Evolutionary conservation across 1,140 invertebrate genomes (phyloP).

Genomic region (Trachelipus rathkii): DNA sequence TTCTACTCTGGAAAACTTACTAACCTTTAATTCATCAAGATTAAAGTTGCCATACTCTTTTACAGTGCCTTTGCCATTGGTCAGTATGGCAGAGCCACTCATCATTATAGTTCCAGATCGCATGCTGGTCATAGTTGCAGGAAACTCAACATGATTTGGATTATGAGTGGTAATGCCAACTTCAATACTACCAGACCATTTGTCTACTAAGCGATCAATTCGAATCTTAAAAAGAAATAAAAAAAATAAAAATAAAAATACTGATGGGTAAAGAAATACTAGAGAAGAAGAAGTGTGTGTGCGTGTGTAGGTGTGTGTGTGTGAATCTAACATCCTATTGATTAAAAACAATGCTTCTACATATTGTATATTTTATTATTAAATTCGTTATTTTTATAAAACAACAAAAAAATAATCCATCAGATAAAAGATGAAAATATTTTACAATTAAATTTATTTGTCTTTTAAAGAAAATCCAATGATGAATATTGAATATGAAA

Average conservation of each 20-base stretch:
- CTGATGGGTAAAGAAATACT: neutral
- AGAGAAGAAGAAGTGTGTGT: neutral
- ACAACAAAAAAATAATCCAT: too few species aligned
- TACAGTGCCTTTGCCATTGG: conserved; percentile 87
- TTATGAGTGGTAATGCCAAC: conserved; percentile 92
- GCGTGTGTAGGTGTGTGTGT: too few species aligned
- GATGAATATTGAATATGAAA: too few species aligned
- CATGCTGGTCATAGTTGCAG: conserved; percentile 96
- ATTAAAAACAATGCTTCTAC: too few species aligned
- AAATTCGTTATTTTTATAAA: too few species aligned
- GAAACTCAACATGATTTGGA: conserved; percentile 81
- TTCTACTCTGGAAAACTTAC: conserved; percentile 40
- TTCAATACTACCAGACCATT: conserved; percentile 90
- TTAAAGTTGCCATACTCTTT: conserved; percentile 92
- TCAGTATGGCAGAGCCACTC: conserved; percentile 90
- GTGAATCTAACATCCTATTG: too few species aligned
- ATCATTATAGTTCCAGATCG: conserved; percentile 93
- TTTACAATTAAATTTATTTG: too few species aligned
- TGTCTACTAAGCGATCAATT: conserved; percentile 83
- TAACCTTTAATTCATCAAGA: conserved; percentile 80
- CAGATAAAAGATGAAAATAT: too few species aligned
- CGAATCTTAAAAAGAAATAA: conserved; percentile 63
- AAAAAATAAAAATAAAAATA: conserved; percentile 6
- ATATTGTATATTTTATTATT: too few species aligned
- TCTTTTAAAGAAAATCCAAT: too few species aligned